phyloP scores from a whole-genome alignment of 2,888 invertebrate genomes.

The Imbricaverruca yamaguchii region DNA sequence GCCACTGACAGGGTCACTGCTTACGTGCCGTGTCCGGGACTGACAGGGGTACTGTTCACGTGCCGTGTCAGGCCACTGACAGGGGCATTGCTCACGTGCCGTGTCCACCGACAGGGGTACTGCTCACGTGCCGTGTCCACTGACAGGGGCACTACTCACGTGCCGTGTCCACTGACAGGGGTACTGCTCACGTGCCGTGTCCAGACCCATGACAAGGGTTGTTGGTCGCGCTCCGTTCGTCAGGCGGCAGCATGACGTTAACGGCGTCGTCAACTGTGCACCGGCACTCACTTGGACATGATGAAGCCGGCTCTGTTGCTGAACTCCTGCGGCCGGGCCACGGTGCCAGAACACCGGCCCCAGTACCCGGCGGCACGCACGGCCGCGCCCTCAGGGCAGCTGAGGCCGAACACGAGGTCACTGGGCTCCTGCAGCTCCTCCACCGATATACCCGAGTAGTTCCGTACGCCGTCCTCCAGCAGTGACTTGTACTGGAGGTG shows the following conservation, averaged over 20 bases:
- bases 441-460: not conserved
- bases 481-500: conserved; percentile 5
- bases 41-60: too few relatives aligned
- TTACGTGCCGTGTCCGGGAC: too few relatives aligned
- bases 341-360: not conserved
- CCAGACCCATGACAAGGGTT: not conserved
- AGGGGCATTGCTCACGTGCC: too few relatives aligned
- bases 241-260: too few relatives aligned
- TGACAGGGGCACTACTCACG: too few relatives aligned
- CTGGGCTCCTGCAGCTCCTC: not conserved
- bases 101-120: too few relatives aligned
- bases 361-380: not conserved
- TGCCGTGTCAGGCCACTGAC: too few relatives aligned
- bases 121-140: too few relatives aligned
- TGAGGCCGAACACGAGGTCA: not conserved
- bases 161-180: too few relatives aligned
- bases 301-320: not conserved
- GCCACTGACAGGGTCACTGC: too few relatives aligned
- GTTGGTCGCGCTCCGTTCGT: too few relatives aligned
- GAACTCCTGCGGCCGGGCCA: not conserved
- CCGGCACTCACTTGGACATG: conserved; percentile 3
- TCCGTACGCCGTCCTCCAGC: conserved; percentile 5
- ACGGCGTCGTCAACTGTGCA: too few relatives aligned
- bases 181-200: not conserved
- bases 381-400: not conserved